phyloP scores from a whole-genome alignment of 64 coral and sea anemone species.

The Astreopora myriophthalma region DNA sequence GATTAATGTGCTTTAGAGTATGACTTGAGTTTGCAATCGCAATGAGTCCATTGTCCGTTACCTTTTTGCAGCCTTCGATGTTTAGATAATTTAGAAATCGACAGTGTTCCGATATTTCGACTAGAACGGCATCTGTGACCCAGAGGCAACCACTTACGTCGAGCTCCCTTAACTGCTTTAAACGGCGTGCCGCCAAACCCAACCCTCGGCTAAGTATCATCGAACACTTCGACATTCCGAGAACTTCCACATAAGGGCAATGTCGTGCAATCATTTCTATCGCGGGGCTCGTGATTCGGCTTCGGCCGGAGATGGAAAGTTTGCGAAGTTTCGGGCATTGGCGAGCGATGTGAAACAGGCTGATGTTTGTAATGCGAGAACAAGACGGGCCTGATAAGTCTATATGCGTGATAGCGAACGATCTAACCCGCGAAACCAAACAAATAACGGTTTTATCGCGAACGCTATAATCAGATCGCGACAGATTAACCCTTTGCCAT shows the following conservation, averaged over 20 bases:
- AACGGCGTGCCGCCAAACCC: slow-evolving; percentile 23
- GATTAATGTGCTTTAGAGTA: slow-evolving; percentile 61
- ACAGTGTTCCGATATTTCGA: slow-evolving; percentile 18
- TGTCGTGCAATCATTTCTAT: slow-evolving; percentile 58
- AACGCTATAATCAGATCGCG: neutral
- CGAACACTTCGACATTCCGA: slow-evolving; percentile 44
- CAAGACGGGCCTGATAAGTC: slow-evolving; percentile 63
- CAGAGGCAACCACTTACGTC: slow-evolving; percentile 48
- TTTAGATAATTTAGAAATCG: slow-evolving; percentile 38
- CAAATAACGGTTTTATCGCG: slow-evolving; percentile 43
- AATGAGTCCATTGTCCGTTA: slow-evolving; percentile 46
- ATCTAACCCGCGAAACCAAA: slow-evolving; percentile 38
- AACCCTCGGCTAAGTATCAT: slow-evolving; percentile 33
- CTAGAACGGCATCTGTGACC: slow-evolving; percentile 44
- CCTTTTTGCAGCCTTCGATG: slow-evolving; percentile 75
- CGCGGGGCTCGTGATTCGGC: slow-evolving; percentile 60
- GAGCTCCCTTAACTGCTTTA: slow-evolving; percentile 26
- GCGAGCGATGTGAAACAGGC: slow-evolving; percentile 54
- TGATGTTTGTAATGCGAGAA: slow-evolving; percentile 40
- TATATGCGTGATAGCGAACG: slow-evolving; percentile 53
- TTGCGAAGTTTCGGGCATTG: slow-evolving; percentile 50
- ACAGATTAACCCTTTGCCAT: slow-evolving; percentile 67
- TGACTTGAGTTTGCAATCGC: slow-evolving; percentile 4
- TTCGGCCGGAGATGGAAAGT: slow-evolving; percentile 36
- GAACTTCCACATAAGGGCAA: slow-evolving; percentile 61